Evolutionary conservation across 2,113 vertebrate species (phyloP).

Genomic region (Ciconia maguari): DNA sequence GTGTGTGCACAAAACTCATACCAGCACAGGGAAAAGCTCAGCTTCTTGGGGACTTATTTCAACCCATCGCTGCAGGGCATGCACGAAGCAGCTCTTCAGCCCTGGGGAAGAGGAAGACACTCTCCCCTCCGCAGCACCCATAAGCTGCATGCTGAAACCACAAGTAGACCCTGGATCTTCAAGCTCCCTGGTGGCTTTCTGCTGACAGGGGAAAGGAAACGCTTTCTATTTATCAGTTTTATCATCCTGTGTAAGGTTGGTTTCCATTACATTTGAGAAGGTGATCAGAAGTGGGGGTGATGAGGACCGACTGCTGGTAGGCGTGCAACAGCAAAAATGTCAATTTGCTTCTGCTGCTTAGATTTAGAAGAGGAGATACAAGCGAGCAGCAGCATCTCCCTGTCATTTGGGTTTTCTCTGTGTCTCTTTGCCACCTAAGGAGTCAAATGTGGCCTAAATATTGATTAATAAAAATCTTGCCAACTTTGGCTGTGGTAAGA

Average conservation of each 20-base stretch:
- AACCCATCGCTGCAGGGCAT: accelerated
- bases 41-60: not conserved
- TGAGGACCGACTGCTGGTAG: not conserved
- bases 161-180: not conserved
- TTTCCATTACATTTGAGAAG: not conserved
- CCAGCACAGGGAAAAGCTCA: not conserved
- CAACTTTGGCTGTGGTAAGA: not conserved
- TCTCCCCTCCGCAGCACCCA: not conserved
- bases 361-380: not conserved
- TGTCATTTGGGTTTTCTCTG: not conserved
- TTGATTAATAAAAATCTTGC: not conserved
- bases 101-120: not conserved
- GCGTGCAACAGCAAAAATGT: not conserved
- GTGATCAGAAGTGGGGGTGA: not conserved
- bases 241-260: constrained; percentile 8
- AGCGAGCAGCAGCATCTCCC: accelerated
- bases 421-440: not conserved
- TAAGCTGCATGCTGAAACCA: not conserved
- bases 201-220: not conserved
- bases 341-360: not conserved
- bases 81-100: not conserved
- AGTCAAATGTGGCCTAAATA: not conserved
- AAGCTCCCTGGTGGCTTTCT: not conserved
- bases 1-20: not conserved
- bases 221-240: not conserved